These are phyloP conservation scores for Notoglanidium macrostoma DNA, from an alignment of 2,797 vertebrate species.

Conservation along the genomic window DNA sequence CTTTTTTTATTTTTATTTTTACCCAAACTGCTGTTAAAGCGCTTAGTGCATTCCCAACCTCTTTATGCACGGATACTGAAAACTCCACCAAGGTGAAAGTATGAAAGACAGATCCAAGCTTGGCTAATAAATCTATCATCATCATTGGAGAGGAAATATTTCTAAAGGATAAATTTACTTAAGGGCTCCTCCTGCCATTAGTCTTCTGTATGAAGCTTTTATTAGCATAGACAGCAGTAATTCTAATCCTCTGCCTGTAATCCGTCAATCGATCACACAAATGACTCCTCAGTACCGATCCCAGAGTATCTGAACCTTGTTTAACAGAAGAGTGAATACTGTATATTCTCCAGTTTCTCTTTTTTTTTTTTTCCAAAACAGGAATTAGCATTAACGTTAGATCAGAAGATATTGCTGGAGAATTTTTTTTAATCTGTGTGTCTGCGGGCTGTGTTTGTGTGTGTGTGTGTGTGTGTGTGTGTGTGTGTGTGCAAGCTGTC, in stretches of 20 bases:
- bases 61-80: background rate
- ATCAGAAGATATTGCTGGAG: background rate
- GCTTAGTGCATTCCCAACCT: background rate
- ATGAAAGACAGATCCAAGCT: background rate
- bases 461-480: background rate
- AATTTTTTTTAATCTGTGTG: background rate
- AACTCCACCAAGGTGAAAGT: background rate
- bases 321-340: background rate
- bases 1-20: background rate
- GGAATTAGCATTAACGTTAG: background rate
- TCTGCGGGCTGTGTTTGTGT: background rate
- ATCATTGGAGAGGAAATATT: background rate
- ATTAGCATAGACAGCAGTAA: background rate
- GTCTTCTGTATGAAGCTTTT: slow-evolving; percentile 4
- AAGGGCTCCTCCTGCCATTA: background rate
- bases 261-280: background rate
- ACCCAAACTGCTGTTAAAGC: background rate
- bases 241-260: background rate
- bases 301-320: background rate
- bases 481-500: background rate
- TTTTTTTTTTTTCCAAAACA: background rate
- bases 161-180: background rate
- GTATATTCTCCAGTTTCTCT: background rate
- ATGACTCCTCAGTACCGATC: background rate
- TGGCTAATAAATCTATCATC: slow-evolving; percentile 4